Conservation (phyloP, 2,888 invertebrate species). For the Xestoiulus laeticollis region DNA sequence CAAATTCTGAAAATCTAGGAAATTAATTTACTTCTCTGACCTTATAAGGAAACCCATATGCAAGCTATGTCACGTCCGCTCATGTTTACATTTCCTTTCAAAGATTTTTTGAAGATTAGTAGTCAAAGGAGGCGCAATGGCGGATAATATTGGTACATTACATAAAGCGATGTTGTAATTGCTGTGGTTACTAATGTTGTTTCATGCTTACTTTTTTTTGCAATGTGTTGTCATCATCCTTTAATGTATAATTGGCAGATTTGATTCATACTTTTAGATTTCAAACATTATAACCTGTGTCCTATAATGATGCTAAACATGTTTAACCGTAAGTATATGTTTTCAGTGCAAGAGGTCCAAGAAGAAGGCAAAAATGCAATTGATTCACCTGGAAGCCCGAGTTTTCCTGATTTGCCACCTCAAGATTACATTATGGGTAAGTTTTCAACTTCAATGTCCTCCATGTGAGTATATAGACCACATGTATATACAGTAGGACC, state of each 20-base stretch:
- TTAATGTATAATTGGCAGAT: not conserved
- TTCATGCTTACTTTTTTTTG: not conserved
- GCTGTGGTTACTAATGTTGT: not conserved
- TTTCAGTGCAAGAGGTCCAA: constrained; percentile 89
- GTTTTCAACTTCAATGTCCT: constrained; percentile 59
- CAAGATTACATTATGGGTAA: constrained; percentile 89
- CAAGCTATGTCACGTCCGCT: not conserved
- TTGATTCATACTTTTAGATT: not conserved
- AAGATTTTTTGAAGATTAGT: constrained; percentile 11
- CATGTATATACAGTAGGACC: no score
- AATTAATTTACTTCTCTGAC: constrained; percentile 44
- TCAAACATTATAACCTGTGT: not conserved
- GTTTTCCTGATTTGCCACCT: constrained; percentile 84
- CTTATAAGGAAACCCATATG: not conserved
- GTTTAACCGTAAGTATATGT: constrained; percentile 56
- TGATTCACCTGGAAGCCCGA: constrained; percentile 92
- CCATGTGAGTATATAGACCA: constrained; percentile 57
- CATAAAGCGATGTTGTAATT: not conserved
- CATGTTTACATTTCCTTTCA: not conserved
- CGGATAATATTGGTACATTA: not conserved
- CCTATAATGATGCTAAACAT: not conserved
- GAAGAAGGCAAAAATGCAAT: constrained; percentile 96
- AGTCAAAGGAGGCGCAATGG: not conserved
- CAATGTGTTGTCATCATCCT: not conserved
- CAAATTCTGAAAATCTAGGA: not conserved